A percentile compares a stretch with the other conserved stretches of the same genome.
phyloP scores from a whole-genome alignment of 2,888 invertebrate species.

The Neoscelio sp. region DNA sequence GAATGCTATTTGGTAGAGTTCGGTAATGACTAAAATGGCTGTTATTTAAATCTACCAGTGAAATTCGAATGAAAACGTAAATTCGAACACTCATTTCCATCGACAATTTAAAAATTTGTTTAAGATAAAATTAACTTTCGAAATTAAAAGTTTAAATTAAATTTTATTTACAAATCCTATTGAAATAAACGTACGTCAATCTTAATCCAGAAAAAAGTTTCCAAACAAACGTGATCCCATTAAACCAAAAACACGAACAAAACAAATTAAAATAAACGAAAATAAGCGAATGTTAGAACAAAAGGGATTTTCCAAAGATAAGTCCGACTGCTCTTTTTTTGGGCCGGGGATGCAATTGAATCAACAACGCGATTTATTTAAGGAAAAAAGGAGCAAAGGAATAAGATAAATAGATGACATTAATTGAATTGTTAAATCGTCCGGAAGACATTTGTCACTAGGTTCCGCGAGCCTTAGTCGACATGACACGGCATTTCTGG shows the following conservation, averaged over 20 bases:
- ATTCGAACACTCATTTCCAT: no score
- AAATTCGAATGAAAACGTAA: no score
- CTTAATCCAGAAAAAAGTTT: slow-evolving; percentile 3
- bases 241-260: slow-evolving; percentile 1
- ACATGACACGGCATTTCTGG: slow-evolving; percentile 35
- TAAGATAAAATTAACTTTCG: no score
- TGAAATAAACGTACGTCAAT: slow-evolving; percentile 5
- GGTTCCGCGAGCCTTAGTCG: slow-evolving; percentile 3
- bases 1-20: neutral
- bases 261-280: slow-evolving; percentile 36
- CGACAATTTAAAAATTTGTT: no score
- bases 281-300: neutral
- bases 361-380: slow-evolving; percentile 38
- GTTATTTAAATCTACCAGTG: no score
- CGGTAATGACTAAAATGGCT: neutral
- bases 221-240: neutral
- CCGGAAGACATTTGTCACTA: slow-evolving; percentile 40
- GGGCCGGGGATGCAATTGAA: slow-evolving; percentile 26
- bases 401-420: slow-evolving; percentile 51
- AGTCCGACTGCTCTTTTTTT: slow-evolving; percentile 17
- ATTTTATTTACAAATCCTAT: no score
- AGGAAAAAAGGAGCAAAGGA: slow-evolving; percentile 13
- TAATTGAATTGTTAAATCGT: slow-evolving; percentile 61
- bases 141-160: no score
- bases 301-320: neutral